These are phyloP conservation scores for Macropis europaea DNA, from an alignment of 2,888 invertebrate species.

Conservation along the genomic window DNA sequence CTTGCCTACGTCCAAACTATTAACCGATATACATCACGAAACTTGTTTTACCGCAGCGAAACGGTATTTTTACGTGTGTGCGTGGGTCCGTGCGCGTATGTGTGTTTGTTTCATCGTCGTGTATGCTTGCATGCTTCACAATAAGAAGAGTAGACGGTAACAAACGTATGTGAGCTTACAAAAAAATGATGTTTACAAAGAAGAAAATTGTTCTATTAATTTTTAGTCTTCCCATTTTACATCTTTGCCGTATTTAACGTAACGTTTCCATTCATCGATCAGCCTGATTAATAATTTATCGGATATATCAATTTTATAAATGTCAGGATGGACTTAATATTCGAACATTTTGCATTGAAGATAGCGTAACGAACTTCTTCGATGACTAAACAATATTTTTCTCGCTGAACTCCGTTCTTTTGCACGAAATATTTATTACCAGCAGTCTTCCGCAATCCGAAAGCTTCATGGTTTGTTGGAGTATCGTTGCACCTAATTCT, in stretches of 20 bases:
- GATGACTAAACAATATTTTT: background rate
- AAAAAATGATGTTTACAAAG: constrained; percentile 33
- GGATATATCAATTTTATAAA: background rate
- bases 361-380: background rate
- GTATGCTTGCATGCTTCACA: constrained; percentile 43
- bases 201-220: constrained; percentile 37
- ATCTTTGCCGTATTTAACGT: background rate
- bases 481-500: background rate
- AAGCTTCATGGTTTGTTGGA: background rate
- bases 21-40: constrained; percentile 41
- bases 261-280: background rate
- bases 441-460: constrained; percentile 18
- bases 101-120: constrained; percentile 34
- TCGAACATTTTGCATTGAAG: background rate
- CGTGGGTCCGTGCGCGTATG: constrained; percentile 24
- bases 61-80: constrained; percentile 44
- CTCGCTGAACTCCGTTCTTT: background rate
- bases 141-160: constrained; percentile 26
- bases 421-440: background rate
- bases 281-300: background rate
- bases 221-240: constrained; percentile 42
- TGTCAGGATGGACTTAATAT: background rate
- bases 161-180: constrained; percentile 53
- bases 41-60: constrained; percentile 17
- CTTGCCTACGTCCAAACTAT: constrained; percentile 38